A percentile compares a stretch with the other conserved stretches of the same genome.
phyloP scores from a whole-genome alignment of 2,113 vertebrate genomes.

The Gymnogyps californianus region DNA sequence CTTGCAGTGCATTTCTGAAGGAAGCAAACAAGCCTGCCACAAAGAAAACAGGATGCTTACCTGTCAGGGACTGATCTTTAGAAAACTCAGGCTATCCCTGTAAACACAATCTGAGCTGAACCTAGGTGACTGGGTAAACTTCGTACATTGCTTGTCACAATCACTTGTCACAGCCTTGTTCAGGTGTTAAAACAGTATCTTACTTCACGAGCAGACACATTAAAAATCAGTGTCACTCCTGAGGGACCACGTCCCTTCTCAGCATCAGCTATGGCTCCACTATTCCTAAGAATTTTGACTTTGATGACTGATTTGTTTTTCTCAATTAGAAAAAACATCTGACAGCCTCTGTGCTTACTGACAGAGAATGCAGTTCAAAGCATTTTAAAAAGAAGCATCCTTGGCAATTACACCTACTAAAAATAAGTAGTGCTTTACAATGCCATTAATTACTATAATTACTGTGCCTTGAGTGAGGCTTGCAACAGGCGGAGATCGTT shows the following conservation, averaged over 20 bases:
- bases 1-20: neutral
- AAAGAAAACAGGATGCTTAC: neutral
- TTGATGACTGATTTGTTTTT: slow-evolving; percentile 21
- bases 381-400: slow-evolving; percentile 20
- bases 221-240: neutral
- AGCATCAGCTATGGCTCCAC: neutral
- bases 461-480: neutral
- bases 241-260: neutral
- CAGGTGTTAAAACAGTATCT: slow-evolving; percentile 5
- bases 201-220: neutral
- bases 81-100: neutral
- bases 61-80: neutral
- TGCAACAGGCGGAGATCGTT: neutral
- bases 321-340: neutral
- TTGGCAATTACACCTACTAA: slow-evolving; percentile 40
- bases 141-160: neutral
- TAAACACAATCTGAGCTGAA: neutral
- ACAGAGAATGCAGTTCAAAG: slow-evolving; percentile 35
- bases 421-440: slow-evolving; percentile 46
- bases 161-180: neutral
- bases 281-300: neutral
- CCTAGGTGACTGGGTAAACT: neutral
- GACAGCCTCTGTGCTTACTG: neutral
- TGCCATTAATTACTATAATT: slow-evolving; percentile 48
- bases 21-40: neutral